Evolutionary conservation across 2,113 vertebrate genomes (phyloP).

Genomic region (Salvator merianae): DNA sequence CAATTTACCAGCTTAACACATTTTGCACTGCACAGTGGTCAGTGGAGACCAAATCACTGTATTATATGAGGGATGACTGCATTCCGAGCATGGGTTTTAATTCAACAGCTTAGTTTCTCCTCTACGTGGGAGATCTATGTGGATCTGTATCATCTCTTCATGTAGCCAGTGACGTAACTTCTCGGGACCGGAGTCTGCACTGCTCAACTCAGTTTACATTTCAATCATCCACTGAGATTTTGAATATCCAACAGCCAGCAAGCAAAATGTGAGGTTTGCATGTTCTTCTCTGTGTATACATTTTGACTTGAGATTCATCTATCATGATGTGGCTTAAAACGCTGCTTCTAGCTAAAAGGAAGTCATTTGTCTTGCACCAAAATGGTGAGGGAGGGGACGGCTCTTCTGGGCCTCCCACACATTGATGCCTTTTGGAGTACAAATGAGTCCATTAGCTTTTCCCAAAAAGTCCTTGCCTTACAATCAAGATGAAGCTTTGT

Average conservation of each 20-base stretch:
- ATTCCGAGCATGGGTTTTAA: too few species aligned
- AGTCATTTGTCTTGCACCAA: conserved; percentile 63
- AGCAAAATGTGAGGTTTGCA: neutral
- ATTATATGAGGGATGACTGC: too few species aligned
- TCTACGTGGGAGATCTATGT: neutral
- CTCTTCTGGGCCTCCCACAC: conserved; percentile 27
- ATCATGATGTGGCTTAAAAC: conserved; percentile 51
- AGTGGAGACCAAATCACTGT: too few species aligned
- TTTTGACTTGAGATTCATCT: conserved; percentile 33
- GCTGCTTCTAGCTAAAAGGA: conserved; percentile 49
- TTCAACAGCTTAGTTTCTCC: neutral
- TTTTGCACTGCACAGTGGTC: too few species aligned
- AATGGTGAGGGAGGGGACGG: neutral
- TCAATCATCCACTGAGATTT: rapidly evolving
- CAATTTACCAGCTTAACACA: too few species aligned
- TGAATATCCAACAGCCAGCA: conserved; percentile 3
- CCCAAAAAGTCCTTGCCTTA: conserved; percentile 54
- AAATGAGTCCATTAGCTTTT: conserved; percentile 58
- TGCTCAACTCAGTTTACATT: neutral
- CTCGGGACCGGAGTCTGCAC: neutral
- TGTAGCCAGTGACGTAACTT: rapidly evolving
- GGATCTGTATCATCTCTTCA: rapidly evolving
- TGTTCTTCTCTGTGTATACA: neutral
- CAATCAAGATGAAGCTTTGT: conserved; percentile 42
- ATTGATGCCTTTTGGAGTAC: conserved; percentile 2